These are phyloP conservation scores for Neogobius melanostomus DNA, from an alignment of 2,113 vertebrate genomes.

Conservation along the genomic window DNA sequence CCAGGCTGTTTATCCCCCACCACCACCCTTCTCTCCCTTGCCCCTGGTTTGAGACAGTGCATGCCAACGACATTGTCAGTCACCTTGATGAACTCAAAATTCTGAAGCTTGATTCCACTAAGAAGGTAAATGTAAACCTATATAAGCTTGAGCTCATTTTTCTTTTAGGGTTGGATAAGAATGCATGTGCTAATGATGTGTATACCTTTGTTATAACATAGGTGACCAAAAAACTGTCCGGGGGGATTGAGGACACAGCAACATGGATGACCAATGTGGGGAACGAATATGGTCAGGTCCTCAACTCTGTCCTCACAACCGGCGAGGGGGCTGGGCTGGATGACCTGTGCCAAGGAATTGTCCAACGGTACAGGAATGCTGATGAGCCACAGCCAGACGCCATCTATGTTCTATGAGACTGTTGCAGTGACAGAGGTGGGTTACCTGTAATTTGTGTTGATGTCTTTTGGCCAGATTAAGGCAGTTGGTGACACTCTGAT, in stretches of 20 bases:
- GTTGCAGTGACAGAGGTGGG: neutral
- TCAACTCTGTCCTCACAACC: conserved; percentile 40
- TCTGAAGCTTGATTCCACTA: conserved; percentile 37
- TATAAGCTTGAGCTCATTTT: neutral
- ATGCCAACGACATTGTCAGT: conserved; percentile 13
- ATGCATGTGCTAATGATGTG: neutral
- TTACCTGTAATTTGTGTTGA: neutral
- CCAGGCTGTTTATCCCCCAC: neutral
- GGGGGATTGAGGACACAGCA: neutral
- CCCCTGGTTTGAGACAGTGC: conserved; percentile 37
- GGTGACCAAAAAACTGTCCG: neutral
- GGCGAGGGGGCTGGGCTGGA: conserved; percentile 34
- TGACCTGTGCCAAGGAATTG: conserved; percentile 32
- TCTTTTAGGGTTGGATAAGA: neutral
- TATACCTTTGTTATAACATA: neutral
- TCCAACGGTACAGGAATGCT: conserved; percentile 23
- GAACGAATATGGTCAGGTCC: conserved; percentile 16
- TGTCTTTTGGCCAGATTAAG: too few species aligned
- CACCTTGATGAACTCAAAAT: conserved; percentile 26
- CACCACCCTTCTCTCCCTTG: conserved; percentile 13
- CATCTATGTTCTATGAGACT: conserved; percentile 1
- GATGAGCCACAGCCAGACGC: conserved; percentile 28
- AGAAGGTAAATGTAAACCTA: conserved; percentile 22
- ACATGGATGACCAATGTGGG: neutral
- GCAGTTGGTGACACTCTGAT: too few species aligned